A percentile compares a stretch with the other conserved stretches of the same genome.
These are phyloP conservation scores for Tridacna gigas DNA, from an alignment of 2,888 invertebrate genomes.

Conservation along the genomic window DNA sequence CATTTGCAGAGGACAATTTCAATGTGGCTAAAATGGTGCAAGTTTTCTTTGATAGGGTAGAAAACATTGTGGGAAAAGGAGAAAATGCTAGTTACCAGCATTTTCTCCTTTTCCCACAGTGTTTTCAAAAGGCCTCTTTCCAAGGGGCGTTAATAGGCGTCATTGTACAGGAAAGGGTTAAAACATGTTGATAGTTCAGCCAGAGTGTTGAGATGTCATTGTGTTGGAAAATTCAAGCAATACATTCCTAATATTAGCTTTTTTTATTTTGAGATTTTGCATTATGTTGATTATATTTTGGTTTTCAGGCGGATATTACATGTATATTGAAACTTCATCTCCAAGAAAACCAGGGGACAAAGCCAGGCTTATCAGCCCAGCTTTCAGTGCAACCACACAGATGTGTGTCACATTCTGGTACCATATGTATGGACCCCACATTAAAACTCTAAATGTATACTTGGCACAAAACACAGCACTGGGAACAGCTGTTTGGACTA, in stretches of 20 bases:
- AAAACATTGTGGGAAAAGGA: neutral
- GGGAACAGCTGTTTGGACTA: slow-evolving; percentile 70
- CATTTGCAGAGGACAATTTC: no score
- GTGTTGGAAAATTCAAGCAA: no score
- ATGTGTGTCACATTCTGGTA: slow-evolving; percentile 78
- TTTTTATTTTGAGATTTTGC: no score
- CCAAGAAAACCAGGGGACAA: slow-evolving; percentile 87
- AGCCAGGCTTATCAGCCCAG: slow-evolving; percentile 87
- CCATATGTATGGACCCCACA: slow-evolving; percentile 75
- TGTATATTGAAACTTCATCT: slow-evolving; percentile 80
- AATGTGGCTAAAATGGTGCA: no score
- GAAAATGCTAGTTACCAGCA: neutral
- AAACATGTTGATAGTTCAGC: no score
- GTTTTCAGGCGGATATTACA: slow-evolving; percentile 73
- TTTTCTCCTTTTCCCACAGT: slow-evolving; percentile 8
- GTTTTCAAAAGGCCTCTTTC: neutral
- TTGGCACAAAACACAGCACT: slow-evolving; percentile 58
- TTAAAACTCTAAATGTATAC: slow-evolving; percentile 75
- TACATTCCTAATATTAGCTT: no score
- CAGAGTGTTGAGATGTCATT: no score
- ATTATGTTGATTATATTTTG: neutral
- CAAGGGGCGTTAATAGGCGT: neutral
- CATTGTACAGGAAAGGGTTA: no score
- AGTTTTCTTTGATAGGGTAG: neutral
- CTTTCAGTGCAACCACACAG: slow-evolving; percentile 62